Percentiles rank a stretch among this genome's conserved stretches.
phyloP scores from a whole-genome alignment of 1,140 invertebrate species.

The Cherax destructor region DNA sequence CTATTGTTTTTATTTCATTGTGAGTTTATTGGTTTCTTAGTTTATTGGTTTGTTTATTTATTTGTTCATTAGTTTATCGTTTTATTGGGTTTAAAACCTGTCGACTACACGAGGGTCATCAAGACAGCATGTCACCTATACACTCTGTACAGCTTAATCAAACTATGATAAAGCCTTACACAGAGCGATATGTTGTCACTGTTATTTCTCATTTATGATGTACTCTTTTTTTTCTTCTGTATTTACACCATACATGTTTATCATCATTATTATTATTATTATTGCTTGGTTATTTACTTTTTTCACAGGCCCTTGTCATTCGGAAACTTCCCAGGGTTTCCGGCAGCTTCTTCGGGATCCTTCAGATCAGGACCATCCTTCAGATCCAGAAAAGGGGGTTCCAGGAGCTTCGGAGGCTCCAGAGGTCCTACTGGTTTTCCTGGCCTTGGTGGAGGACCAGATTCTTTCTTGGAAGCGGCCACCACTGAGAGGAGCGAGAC shows the following conservation, averaged over 20 bases:
- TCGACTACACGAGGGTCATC: too few species aligned
- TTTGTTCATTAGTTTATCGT: too few species aligned
- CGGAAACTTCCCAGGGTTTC: constrained; percentile 26
- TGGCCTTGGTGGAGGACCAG: constrained; percentile 43
- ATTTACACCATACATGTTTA: neutral
- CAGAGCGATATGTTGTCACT: too few species aligned
- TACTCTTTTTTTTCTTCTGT: too few species aligned
- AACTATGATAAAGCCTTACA: too few species aligned
- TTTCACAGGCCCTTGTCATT: constrained; percentile 12
- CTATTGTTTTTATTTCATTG: too few species aligned
- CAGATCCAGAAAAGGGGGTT: constrained; percentile 33
- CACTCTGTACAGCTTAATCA: too few species aligned
- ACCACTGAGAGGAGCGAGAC: constrained; percentile 31
- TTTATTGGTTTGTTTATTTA: too few species aligned
- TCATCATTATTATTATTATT: neutral
- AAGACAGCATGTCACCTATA: too few species aligned
- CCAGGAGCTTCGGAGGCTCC: neutral
- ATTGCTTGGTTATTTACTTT: neutral
- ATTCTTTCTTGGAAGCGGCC: constrained; percentile 49
- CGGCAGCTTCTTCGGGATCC: neutral
- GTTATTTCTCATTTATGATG: too few species aligned
- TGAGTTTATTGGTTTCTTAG: too few species aligned
- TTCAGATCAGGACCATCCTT: constrained; percentile 8
- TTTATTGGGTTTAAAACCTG: too few species aligned
- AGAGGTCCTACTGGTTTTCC: neutral